Base-by-base conservation (phyloP, 2,888 invertebrate species). In the Zeuzera pyrina region DNA sequence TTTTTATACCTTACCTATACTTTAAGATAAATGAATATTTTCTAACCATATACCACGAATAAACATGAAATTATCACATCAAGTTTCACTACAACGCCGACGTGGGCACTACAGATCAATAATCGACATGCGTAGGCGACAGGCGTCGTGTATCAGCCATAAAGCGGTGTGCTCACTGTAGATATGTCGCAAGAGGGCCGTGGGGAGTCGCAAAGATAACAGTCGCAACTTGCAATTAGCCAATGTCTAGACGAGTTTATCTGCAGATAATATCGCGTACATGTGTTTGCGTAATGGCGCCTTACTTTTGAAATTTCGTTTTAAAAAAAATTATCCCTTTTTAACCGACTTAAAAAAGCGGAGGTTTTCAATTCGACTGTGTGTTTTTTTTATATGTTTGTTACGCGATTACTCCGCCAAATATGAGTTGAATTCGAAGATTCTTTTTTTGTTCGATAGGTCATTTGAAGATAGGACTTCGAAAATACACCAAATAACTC, bases 171-270 rank as follows among this genome's bases (percentile, higher is more conserved):
- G 32, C 40, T 43, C 46, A 49, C 47, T 38, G 38, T 35, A 21
- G 25, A 33, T 36, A 40, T 30, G 35, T 33, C 35, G 44, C 41
- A 22, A 34, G 39, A 36, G 41, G 41, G 33, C 35, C 34, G 35
- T 35, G 41, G 35, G 33, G 33, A 30, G 35, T 34, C 29, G 36
- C 27, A 33, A 40, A 41, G 39, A 42, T 19, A 19, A 19, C 36
- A 15, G 21, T 19, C 29, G 38, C 39, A 31, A 36, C 34, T 38
- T 40, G 42, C 57, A 61, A 63, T 66, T 60, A 60, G 55, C 42
- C 36, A 38, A 42, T 40, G 59, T 58, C 57, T 64, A 62, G 59
- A 63, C 35, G 28, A 12, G 31, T 31, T n/a, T 34, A 31, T 34
- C 30, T 13, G 13, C n/a, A 26, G 21, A 21, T 29, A 19, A 29